Conservation (phyloP, 2,797 vertebrate genomes). For the Eospalax fontanierii region DNA sequence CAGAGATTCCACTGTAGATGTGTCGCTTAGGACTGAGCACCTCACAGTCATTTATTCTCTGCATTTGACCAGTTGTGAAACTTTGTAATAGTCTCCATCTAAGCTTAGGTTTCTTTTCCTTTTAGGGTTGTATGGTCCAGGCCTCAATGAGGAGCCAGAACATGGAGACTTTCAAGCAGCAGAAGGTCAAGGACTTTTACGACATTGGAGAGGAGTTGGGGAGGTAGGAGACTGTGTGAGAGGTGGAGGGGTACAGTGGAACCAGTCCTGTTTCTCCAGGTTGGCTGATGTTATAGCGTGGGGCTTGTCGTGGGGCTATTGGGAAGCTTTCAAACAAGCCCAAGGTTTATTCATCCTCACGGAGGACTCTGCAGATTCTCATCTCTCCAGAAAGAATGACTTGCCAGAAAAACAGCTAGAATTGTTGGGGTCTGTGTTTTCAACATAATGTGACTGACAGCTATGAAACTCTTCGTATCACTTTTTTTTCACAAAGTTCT, state of each 20-base stretch:
- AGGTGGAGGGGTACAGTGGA: background rate
- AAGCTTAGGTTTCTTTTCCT: constrained; percentile 60
- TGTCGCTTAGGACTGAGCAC: too few species aligned
- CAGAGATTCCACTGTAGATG: too few species aligned
- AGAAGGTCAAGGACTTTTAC: constrained; percentile 97
- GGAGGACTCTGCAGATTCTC: background rate
- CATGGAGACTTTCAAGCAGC: constrained; percentile 98
- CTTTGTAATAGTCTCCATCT: background rate
- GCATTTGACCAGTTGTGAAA: too few species aligned
- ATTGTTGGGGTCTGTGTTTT: constrained; percentile 1
- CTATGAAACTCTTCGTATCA: background rate
- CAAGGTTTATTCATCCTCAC: background rate
- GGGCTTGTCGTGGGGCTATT: background rate
- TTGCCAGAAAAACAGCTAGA: background rate
- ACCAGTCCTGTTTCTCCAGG: background rate
- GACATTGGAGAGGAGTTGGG: constrained; percentile 96
- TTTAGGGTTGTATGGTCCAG: constrained; percentile 80
- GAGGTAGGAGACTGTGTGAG: constrained; percentile 91
- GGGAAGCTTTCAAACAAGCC: constrained; percentile 53
- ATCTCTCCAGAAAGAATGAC: constrained; percentile 21
- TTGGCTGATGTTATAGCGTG: background rate
- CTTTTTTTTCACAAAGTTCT: constrained; percentile 38
- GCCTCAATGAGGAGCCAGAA: constrained; percentile 93
- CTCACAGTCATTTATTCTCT: too few species aligned
- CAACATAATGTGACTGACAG: background rate